Percentiles rank a stretch among this genome's conserved stretches.
These are phyloP conservation scores for Psettodes erumei DNA, from an alignment of 2,113 vertebrate species.

Conservation along the genomic window DNA sequence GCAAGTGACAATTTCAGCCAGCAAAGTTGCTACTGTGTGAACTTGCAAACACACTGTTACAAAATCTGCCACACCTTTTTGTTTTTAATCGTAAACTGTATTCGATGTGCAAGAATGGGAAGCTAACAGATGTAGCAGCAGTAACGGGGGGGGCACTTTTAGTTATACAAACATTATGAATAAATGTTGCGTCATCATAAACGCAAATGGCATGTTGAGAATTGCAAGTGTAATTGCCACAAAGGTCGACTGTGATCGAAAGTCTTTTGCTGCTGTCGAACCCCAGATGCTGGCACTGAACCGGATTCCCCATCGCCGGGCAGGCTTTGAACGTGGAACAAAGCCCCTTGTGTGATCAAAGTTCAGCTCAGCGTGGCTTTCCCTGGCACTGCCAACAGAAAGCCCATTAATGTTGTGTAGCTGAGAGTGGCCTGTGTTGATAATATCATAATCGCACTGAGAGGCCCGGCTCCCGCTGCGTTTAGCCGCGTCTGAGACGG, in stretches of 20 bases:
- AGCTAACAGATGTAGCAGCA: too few relatives aligned
- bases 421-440: conserved; percentile 41
- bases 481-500: neutral
- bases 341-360: conserved; percentile 61
- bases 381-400: conserved; percentile 33
- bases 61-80: too few relatives aligned
- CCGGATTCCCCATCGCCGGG: neutral
- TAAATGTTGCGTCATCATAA: neutral
- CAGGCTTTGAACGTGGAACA: conserved; percentile 50
- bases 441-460: conserved; percentile 37
- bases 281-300: neutral
- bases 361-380: conserved; percentile 25
- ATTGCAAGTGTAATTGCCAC: neutral
- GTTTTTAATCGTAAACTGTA: too few relatives aligned
- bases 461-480: conserved; percentile 16
- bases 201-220: neutral
- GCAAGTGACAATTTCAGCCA: too few relatives aligned
- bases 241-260: neutral
- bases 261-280: conserved; percentile 14
- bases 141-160: too few relatives aligned
- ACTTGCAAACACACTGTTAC: too few relatives aligned
- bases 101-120: too few relatives aligned
- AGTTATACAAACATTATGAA: neutral
- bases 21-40: too few relatives aligned
- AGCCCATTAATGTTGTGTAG: conserved; percentile 36